Evolutionary conservation across 2,797 vertebrate species (phyloP), one percentile per base, ranked within the genome.

Genomic region (Dendrocincla tyrannina): DNA sequence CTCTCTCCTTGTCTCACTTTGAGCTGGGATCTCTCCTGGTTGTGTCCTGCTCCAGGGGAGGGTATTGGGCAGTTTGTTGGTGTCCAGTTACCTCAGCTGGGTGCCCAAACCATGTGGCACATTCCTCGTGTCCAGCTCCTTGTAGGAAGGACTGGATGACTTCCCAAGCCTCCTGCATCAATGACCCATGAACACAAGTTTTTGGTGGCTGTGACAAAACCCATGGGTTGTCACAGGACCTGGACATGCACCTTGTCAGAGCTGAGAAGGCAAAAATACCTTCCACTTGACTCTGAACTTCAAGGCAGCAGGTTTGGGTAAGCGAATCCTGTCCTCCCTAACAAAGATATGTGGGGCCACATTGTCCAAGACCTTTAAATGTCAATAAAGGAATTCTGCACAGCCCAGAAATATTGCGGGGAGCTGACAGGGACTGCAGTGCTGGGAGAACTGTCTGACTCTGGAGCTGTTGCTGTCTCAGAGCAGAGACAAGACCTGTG

Each of bases 281-380:
- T 58, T 25, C 19, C 24, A 4, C 37, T 58, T 22, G 67, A 14
- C 47, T 67, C 39, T 77, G 82, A 77, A 49, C 73, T 74, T 91
- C 4, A 42, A 53, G 70, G 76, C 91, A 70, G 85, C 59, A 55
- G 85, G 27, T 69, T 46, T 28, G 66, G 49, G 53, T 32, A 73
- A 85, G 73, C 0, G 3, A 62, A 50, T 81, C 46, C 33, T 0
- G 0, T 70, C 49, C 73, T 84, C 59, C 13, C 5, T 91, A 94
- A 90, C 86, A 49, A 90, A 95, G 95, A 94, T 82, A n/a, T n/a
- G 79, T 46, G 70, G 56, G 74, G 58, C 79, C 2, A 4, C 68
- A 24, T 49, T 88, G 79, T 93, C 94, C 47, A 81, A 97, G 95
- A 97, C 95, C 94, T 98, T 97, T 97, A 97, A 97, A 97, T 97